Evolutionary conservation across 2,888 invertebrate genomes (phyloP).

Genomic region (Dynastes hyllus): DNA sequence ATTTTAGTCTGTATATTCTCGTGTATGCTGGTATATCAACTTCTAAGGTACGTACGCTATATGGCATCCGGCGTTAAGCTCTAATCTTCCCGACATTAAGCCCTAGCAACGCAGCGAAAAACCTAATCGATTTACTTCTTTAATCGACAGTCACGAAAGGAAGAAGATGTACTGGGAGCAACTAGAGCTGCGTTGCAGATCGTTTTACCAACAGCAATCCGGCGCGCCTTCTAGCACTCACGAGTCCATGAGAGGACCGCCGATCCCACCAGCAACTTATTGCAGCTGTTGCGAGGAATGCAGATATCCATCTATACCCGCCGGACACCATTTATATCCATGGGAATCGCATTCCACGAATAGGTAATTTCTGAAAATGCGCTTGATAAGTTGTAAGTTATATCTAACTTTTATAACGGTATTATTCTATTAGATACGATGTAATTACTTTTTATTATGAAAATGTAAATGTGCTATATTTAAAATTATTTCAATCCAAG

Average conservation of each 20-base stretch:
- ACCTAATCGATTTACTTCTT: neutral
- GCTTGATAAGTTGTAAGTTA: no score
- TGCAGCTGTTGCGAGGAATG: slow-evolving; percentile 85
- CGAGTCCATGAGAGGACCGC: slow-evolving; percentile 70
- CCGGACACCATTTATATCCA: slow-evolving; percentile 74
- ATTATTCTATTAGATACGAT: no score
- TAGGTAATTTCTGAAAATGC: slow-evolving; percentile 62
- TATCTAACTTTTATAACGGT: neutral
- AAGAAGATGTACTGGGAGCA: slow-evolving; percentile 98
- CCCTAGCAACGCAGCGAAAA: no score
- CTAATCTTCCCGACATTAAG: no score
- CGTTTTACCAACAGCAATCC: slow-evolving; percentile 79
- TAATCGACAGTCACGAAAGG: slow-evolving; percentile 83
- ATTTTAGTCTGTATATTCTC: slow-evolving; percentile 94
- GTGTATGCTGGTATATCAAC: slow-evolving; percentile 93
- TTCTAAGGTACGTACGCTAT: slow-evolving; percentile 77
- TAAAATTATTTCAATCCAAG: no score
- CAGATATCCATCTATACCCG: slow-evolving; percentile 74
- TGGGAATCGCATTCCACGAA: slow-evolving; percentile 74
- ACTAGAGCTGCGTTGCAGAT: slow-evolving; percentile 87
- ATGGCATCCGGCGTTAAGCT: neutral
- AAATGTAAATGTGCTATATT: no score
- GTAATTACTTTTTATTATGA: no score
- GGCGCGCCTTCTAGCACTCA: slow-evolving; percentile 66
- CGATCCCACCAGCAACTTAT: slow-evolving; percentile 70